Percentiles rank a stretch among this genome's conserved stretches.
These are phyloP conservation scores for Riparia riparia DNA, from an alignment of 2,113 vertebrate species.

Conservation along the genomic window DNA sequence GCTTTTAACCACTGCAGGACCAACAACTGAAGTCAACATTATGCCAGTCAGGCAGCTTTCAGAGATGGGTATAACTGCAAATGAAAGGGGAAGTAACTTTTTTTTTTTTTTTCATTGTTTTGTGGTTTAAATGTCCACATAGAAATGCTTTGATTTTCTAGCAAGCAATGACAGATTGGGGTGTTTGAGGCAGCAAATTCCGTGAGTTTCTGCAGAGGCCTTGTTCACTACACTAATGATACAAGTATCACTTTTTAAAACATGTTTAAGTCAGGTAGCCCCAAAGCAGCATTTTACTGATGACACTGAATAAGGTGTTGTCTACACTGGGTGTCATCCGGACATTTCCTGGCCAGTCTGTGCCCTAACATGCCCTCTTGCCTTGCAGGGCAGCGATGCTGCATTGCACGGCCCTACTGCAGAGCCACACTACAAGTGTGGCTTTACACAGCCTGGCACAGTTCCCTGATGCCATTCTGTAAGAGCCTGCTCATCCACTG, in stretches of 20 bases:
- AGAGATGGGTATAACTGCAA: neutral
- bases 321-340: neutral
- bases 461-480: neutral
- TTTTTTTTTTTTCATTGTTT: neutral
- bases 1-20: neutral
- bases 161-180: neutral
- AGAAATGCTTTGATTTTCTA: neutral
- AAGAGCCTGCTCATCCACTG: neutral
- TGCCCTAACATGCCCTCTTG: neutral
- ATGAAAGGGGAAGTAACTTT: neutral
- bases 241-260: neutral
- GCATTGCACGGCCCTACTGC: neutral
- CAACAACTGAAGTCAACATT: neutral
- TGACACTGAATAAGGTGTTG: neutral
- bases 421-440: neutral
- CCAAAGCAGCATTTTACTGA: neutral
- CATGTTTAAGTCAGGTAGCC: neutral
- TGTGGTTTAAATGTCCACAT: neutral
- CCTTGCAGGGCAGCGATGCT: fast-evolving
- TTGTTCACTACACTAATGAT: neutral
- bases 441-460: neutral
- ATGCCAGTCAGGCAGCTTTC: neutral
- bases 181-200: neutral
- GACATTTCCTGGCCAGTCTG: neutral
- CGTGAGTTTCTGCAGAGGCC: neutral